These are phyloP conservation scores for Dissostichus mawsoni DNA, from an alignment of 2,113 vertebrate species.

Conservation along the genomic window DNA sequence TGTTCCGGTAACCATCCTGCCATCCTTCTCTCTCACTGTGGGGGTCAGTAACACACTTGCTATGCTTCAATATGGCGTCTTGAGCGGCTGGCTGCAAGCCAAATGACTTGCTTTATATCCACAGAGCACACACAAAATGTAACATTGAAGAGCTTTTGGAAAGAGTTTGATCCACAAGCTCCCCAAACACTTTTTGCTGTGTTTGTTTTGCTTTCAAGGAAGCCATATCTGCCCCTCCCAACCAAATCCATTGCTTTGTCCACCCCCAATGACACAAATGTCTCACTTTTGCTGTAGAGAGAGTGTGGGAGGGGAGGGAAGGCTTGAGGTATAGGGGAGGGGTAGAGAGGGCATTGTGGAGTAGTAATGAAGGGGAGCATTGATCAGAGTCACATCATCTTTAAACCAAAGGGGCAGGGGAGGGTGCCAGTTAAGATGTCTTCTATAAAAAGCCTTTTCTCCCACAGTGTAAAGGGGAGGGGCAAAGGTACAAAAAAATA, in stretches of 20 bases:
- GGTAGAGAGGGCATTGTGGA: conserved; percentile 40
- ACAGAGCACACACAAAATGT: conserved; percentile 27
- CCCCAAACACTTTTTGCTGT: neutral
- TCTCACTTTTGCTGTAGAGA: conserved; percentile 6
- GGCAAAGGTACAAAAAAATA: conserved; percentile 56
- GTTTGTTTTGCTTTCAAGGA: conserved; percentile 5
- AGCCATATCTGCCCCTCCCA: conserved; percentile 24
- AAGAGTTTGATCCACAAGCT: neutral
- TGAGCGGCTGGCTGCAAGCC: conserved; percentile 46
- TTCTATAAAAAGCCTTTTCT: conserved; percentile 37
- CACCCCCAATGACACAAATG: conserved; percentile 17
- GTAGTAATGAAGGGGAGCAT: conserved; percentile 46
- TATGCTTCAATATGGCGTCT: conserved; percentile 77
- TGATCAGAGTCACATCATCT: conserved; percentile 50
- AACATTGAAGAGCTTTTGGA: conserved; percentile 18
- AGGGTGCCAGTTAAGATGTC: conserved; percentile 32
- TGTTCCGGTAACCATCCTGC: conserved; percentile 50
- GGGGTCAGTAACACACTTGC: conserved; percentile 66
- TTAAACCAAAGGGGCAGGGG: conserved; percentile 29
- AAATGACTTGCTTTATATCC: neutral
- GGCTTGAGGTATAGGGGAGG: conserved; percentile 29
- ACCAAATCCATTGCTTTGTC: conserved; percentile 23
- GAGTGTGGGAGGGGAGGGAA: conserved; percentile 15
- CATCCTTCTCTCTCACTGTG: conserved; percentile 41
- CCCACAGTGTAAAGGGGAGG: conserved; percentile 50